A percentile compares a stretch with the other conserved stretches of the same genome.
Conservation (phyloP, 1,140 invertebrate species). For the Bombus cullumanus region DNA sequence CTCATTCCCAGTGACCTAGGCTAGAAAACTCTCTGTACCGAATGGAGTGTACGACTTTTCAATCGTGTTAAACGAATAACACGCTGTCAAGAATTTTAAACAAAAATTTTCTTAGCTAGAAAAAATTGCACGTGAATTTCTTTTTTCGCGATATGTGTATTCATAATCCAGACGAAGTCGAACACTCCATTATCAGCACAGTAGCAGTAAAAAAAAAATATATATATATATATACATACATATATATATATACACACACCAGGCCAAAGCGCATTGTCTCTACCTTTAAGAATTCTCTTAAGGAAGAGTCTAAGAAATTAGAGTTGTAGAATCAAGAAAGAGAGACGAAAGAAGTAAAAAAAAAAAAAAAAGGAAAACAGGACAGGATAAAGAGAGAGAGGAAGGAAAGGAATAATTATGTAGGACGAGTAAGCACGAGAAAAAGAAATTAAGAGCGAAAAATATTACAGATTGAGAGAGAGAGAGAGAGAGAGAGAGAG, state of each 20-base stretch:
- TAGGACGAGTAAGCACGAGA: slow-evolving; percentile 38
- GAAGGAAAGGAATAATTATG: slow-evolving; percentile 54
- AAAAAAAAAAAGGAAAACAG: slow-evolving; percentile 50
- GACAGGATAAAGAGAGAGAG: slow-evolving; percentile 61
- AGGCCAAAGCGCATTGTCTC: slow-evolving; percentile 80
- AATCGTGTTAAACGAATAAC: neutral
- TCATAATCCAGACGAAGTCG: slow-evolving; percentile 47
- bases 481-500: slow-evolving; percentile 7
- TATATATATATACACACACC: slow-evolving; percentile 50
- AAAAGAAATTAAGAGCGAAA: slow-evolving; percentile 63
- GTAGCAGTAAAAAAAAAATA: slow-evolving; percentile 31
- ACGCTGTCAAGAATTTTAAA: neutral
- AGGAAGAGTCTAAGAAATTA: slow-evolving; percentile 51
- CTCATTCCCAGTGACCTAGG: slow-evolving; percentile 69
- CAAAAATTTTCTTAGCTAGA: neutral
- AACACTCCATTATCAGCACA: slow-evolving; percentile 63
- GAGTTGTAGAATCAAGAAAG: slow-evolving; percentile 63
- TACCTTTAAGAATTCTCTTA: slow-evolving; percentile 50
- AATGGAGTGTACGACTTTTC: slow-evolving; percentile 64
- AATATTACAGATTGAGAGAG: slow-evolving; percentile 51
- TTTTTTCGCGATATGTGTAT: neutral
- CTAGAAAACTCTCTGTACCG: slow-evolving; percentile 64
- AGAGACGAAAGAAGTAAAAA: slow-evolving; percentile 53
- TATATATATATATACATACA: rapidly evolving
- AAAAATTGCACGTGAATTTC: neutral